Evolutionary conservation across 2,888 invertebrate species (phyloP), one percentile per base, ranked within the genome.

Genomic region (Tetropium fuscum): DNA sequence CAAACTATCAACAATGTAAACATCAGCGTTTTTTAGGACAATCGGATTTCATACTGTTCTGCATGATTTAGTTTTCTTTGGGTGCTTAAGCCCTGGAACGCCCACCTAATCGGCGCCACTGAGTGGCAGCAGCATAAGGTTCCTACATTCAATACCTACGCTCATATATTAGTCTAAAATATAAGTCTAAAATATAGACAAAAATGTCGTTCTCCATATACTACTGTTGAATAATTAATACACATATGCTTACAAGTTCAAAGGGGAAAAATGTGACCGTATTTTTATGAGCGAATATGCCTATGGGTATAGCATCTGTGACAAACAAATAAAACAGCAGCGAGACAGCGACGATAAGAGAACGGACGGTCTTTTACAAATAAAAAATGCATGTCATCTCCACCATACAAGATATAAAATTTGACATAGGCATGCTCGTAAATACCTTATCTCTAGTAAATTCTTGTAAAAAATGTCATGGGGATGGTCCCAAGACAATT

Each of bases 401-500:
- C 38, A 30, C 64, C 36, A 53, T 36, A 49, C 53, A 49, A 56
- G 58, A 58, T 47, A 56, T 63, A 66, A 63, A 66, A 27, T 64
- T 60, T 51, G 56, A 58, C 51, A 44, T 36, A 58, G 61, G 61
- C 64, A 45, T 20, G 49, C 53, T 56, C 63, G 61, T 69, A 67
- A 69, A 67, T 69, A 63, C 54, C 65, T 66, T 69, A 69, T 69
- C 69, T 64, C 44, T 40, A 44, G 53, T 36, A 57, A 38, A 58
- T 58, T 41, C 60, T 43, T 47, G 40, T 64, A 55, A 60, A 63
- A 63, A 58, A 60, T 15, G 18, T 36, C 49, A 47, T 56, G 58
- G 58, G 18, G 58, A 62, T 58, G 36, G 34, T 38, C 60, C 40
- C 41, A 57, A 60, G 68, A 70, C 70, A 70, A 71, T 73, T 75